Conservation (phyloP, 2,888 invertebrate species). For the Chrysolina haemoptera region DNA sequence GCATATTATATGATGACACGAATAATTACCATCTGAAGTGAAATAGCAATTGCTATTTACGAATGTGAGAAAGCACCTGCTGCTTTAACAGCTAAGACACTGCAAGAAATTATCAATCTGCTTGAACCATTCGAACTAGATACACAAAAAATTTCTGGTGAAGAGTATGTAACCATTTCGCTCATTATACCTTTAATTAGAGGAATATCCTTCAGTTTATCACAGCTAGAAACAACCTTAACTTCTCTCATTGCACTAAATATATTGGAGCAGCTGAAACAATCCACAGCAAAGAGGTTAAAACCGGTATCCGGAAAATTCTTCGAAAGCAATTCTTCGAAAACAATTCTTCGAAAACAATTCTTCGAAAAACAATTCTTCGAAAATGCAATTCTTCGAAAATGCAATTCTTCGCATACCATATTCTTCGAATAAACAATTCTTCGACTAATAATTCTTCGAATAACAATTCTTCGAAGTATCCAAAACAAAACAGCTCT, state of each 20-base stretch:
- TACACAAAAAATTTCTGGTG: slow-evolving; percentile 1
- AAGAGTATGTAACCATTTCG: slow-evolving; percentile 2
- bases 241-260: not conserved
- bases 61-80: not conserved
- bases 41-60: not conserved
- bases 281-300: not conserved
- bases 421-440: too few relatives aligned
- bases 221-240: not conserved
- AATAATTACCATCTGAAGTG: not conserved
- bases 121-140: not conserved
- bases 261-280: slow-evolving; percentile 3
- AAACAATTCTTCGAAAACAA: too few relatives aligned
- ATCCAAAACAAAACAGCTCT: too few relatives aligned
- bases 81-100: not conserved
- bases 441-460: too few relatives aligned
- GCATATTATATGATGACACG: slow-evolving; percentile 2
- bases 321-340: too few relatives aligned
- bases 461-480: too few relatives aligned
- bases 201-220: slow-evolving; percentile 6
- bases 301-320: too few relatives aligned
- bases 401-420: too few relatives aligned
- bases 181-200: slow-evolving; percentile 6
- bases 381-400: too few relatives aligned
- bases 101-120: not conserved
- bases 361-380: too few relatives aligned